A percentile compares a stretch with the other conserved stretches of the same genome.
phyloP scores from a whole-genome alignment of 2,797 vertebrate genomes.

The Acipenser transmontanus region DNA sequence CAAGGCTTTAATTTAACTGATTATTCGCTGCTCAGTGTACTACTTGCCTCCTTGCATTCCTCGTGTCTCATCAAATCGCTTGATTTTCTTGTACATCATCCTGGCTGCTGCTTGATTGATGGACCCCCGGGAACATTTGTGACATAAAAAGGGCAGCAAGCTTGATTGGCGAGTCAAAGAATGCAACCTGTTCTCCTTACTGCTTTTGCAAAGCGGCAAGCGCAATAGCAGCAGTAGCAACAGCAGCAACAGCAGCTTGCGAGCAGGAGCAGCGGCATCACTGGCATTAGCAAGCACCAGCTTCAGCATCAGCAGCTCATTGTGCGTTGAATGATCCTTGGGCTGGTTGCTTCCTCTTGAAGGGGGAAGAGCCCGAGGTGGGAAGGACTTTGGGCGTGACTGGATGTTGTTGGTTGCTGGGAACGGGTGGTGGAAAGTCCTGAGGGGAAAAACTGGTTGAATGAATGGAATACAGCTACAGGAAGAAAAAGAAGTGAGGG shows the following conservation, averaged over 20 bases:
- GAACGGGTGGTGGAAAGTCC: constrained; percentile 19
- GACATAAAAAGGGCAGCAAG: constrained; percentile 35
- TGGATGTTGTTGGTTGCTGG: constrained; percentile 23
- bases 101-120: constrained; percentile 45
- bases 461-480: constrained; percentile 25
- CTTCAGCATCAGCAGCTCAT: not conserved
- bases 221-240: not conserved
- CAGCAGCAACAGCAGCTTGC: constrained; percentile 14
- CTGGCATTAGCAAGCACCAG: constrained; percentile 20
- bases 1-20: not conserved
- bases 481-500: constrained; percentile 28
- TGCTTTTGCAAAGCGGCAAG: constrained; percentile 32
- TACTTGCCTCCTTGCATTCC: constrained; percentile 6
- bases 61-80: constrained; percentile 34
- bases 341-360: too few species aligned
- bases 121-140: constrained; percentile 37
- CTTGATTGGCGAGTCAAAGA: constrained; percentile 40
- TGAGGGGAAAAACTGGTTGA: constrained; percentile 48
- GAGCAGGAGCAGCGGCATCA: constrained; percentile 35
- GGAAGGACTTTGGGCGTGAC: constrained; percentile 44
- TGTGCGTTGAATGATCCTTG: too few species aligned
- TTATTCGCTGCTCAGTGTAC: constrained; percentile 24
- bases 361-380: constrained; percentile 13
- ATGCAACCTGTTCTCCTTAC: constrained; percentile 25
- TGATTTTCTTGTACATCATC: constrained; percentile 39